A percentile compares a stretch with the other conserved stretches of the same genome.
Evolutionary conservation across 2,888 invertebrate species (phyloP).

Genomic region (Tenthredo scrophulariae): DNA sequence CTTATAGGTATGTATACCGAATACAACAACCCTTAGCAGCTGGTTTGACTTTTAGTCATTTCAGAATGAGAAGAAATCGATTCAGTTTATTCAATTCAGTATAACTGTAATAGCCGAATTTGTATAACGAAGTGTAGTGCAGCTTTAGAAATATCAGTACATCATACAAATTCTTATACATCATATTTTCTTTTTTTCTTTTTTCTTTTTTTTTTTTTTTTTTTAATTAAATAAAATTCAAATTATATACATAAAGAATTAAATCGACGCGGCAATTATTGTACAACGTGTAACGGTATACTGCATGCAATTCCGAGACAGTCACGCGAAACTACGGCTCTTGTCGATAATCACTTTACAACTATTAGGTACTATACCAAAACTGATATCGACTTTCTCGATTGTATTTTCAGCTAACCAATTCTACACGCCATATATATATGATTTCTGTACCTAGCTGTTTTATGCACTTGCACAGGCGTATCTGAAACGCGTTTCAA

Average conservation of each 20-base stretch:
- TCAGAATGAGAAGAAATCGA: background rate
- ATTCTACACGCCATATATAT: background rate
- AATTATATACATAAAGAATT: background rate
- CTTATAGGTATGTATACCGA: background rate
- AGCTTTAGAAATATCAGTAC: too few species aligned
- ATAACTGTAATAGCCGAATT: background rate
- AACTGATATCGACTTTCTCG: slow-evolving; percentile 37
- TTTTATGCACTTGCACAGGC: background rate
- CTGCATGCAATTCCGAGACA: background rate
- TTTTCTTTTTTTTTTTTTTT: background rate
- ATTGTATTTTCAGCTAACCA: slow-evolving; percentile 20
- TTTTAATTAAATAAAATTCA: too few species aligned
- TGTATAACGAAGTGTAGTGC: too few species aligned
- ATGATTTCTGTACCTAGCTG: background rate
- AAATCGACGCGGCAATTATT: background rate
- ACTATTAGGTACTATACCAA: background rate
- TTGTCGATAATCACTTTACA: slow-evolving; percentile 17
- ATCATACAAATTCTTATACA: background rate
- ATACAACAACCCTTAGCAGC: background rate
- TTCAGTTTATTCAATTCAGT: background rate
- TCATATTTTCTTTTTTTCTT: background rate
- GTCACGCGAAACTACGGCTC: background rate
- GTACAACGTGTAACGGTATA: background rate
- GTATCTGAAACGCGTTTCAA: background rate
- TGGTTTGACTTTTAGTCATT: background rate